phyloP scores from a whole-genome alignment of 1,140 invertebrate species.

The Rhyzopertha dominica region DNA sequence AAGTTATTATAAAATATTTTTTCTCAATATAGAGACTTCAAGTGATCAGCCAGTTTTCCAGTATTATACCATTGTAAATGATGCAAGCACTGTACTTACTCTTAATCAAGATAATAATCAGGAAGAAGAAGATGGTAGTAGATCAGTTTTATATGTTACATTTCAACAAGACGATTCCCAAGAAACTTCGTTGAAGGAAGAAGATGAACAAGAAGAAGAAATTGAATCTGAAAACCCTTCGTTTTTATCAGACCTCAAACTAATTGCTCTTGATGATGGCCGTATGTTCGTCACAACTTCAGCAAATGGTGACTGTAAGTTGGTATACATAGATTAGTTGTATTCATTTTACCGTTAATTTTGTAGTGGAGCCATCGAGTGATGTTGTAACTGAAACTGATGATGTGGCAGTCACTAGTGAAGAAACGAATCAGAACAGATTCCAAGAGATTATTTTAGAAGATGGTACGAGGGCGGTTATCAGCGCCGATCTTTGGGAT shows the following conservation, averaged over 20 bases:
- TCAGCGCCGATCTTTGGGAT: constrained; percentile 8
- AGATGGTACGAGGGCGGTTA: constrained; percentile 8
- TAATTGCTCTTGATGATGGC: constrained; percentile 25
- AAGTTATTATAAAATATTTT: no score
- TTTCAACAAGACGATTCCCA: constrained; percentile 15
- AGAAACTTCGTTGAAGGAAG: constrained; percentile 9
- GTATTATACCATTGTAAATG: constrained; percentile 11
- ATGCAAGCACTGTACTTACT: constrained; percentile 6
- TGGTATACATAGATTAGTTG: background rate
- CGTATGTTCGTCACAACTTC: constrained; percentile 20
- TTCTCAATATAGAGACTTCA: no score
- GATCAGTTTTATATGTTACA: constrained; percentile 22
- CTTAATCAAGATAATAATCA: constrained; percentile 7
- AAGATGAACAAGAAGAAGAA: constrained; percentile 6
- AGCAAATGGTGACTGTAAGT: constrained; percentile 12
- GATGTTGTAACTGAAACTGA: constrained; percentile 1
- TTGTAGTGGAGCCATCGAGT: constrained; percentile 4
- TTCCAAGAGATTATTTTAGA: constrained; percentile 9
- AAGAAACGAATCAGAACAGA: constrained; percentile 4
- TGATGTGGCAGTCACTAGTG: constrained; percentile 7
- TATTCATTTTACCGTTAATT: constrained; percentile 11
- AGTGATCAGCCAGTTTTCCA: constrained; percentile 19
- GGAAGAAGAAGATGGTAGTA: constrained; percentile 11
- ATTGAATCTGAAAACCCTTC: constrained; percentile 10
- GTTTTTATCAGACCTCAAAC: constrained; percentile 18